Evolutionary conservation across 2,113 vertebrate species (phyloP), one percentile per base, ranked within the genome.

Genomic region (Dunckerocampus dactyliophorus): DNA sequence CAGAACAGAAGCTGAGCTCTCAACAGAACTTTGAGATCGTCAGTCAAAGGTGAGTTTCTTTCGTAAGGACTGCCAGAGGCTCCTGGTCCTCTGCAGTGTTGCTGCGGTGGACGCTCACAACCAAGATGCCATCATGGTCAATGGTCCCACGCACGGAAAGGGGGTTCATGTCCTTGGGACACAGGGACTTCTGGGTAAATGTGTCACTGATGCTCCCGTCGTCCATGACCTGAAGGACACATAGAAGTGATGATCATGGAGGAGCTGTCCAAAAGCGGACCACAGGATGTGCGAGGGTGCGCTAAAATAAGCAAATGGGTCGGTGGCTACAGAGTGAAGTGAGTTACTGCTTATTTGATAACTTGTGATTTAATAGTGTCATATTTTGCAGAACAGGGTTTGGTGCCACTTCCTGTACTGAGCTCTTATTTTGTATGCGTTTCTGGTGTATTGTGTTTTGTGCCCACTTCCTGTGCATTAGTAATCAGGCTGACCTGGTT

Each of bases 121-220:
- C 64, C 62, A 95, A 74, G 0, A 55, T 85, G 8, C 90, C 91
- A 0, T 84, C 69, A 0, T 88, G 67, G 0, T 88, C 85, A 39
- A 93, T 78, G 46, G 79, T 64, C 0, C 91, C 90, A 47, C 89
- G 88, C 67, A 94, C 85, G 0, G 92, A 90, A 75, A 94, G 68
- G 0, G 93, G 93, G 79, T 94, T 91, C 72, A 89, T 93, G 70
- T 94, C 93, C 49, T 91, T 87, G 0, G 93, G 93, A 48, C 94
- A 89, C 81, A 87, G 76, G 74, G 89, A 92, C 80, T 89, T 92
- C 57, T 94, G 93, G 80, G 88, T 93, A 75, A 95, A 94, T 0
- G 87, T 92, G 81, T 92, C 88, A 0, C 87, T 88, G 39, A 93
- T 1, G 0, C 82, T 91, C 8, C 93, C 92, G 0, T 94, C 92